phyloP scores from a whole-genome alignment of 1,140 invertebrate species.

The Ceratoteleas bidentatus region DNA sequence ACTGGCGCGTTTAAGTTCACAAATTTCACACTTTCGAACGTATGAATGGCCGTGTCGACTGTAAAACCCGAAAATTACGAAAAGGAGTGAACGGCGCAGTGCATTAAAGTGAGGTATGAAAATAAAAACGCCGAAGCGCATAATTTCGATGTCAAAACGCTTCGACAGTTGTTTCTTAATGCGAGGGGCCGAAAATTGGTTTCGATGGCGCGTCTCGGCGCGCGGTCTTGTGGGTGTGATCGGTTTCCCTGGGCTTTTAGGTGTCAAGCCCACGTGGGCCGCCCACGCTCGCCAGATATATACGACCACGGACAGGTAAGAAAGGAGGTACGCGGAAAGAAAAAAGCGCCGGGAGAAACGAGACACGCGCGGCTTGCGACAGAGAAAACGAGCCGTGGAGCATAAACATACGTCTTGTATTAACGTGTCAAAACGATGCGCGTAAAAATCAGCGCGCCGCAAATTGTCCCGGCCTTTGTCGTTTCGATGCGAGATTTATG shows the following conservation, averaged over 20 bases:
- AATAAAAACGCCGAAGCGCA: background rate
- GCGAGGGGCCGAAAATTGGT: constrained; percentile 19
- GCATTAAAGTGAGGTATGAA: background rate
- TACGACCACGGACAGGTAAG: constrained; percentile 63
- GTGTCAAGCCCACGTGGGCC: constrained; percentile 81
- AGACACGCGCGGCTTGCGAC: constrained; percentile 74
- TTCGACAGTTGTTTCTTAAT: background rate
- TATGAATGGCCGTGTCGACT: too few relatives aligned
- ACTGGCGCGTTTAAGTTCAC: too few relatives aligned
- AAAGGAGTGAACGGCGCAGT: too few relatives aligned
- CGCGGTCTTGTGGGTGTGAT: constrained; percentile 75
- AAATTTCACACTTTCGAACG: too few relatives aligned
- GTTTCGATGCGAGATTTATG: constrained; percentile 29
- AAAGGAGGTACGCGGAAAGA: constrained; percentile 46
- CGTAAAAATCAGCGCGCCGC: constrained; percentile 23
- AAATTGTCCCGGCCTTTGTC: constrained; percentile 28
- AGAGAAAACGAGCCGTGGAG: constrained; percentile 70
- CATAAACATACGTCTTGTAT: constrained; percentile 58
- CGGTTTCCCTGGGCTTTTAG: constrained; percentile 78
- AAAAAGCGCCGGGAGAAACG: constrained; percentile 52
- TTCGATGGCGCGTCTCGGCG: constrained; percentile 15
- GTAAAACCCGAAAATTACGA: too few relatives aligned
- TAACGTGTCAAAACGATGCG: constrained; percentile 53
- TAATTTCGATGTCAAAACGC: too few relatives aligned
- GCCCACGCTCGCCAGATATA: constrained; percentile 74